Evolutionary conservation across 2,113 vertebrate genomes (phyloP).

Genomic region (Pachypanchax playfairii): DNA sequence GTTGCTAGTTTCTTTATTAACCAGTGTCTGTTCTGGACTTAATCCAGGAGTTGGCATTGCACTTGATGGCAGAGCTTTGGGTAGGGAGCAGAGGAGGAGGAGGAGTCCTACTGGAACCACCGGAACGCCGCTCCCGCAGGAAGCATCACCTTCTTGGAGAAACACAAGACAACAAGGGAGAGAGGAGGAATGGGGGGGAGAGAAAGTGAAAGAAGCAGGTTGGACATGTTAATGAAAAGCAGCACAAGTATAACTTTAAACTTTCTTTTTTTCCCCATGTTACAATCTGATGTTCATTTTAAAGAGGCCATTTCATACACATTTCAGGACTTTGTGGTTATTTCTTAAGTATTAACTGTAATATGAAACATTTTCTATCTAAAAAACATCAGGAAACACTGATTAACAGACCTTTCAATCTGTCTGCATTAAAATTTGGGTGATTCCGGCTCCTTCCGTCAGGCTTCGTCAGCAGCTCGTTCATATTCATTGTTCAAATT

Average conservation of each 20-base stretch:
- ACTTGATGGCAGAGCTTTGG: conserved; percentile 99
- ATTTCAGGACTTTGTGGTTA: too few species aligned
- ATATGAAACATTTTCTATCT: too few species aligned
- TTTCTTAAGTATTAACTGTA: too few species aligned
- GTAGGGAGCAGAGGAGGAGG: conserved; percentile 79
- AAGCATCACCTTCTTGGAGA: conserved; percentile 99
- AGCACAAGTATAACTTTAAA: conserved; percentile 10
- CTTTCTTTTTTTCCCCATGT: too few species aligned
- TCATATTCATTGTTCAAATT: too few species aligned
- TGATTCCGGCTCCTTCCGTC: too few species aligned
- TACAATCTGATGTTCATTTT: too few species aligned
- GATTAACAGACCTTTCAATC: too few species aligned
- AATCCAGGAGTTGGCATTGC: conserved; percentile 97
- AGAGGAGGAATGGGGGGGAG: conserved; percentile 3
- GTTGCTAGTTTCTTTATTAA: conserved; percentile 82
- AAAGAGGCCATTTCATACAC: too few species aligned
- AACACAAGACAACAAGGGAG: conserved; percentile 77
- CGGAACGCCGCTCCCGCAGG: conserved; percentile 97
- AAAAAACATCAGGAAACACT: too few species aligned
- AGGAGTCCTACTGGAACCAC: conserved; percentile 97
- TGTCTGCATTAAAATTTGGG: too few species aligned
- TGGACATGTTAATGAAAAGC: conserved; percentile 55
- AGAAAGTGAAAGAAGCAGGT: conserved; percentile 11
- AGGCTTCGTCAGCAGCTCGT: too few species aligned
- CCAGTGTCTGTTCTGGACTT: conserved; percentile 96